phyloP scores from a whole-genome alignment of 2,113 vertebrate species.

The Toxostoma redivivum region DNA sequence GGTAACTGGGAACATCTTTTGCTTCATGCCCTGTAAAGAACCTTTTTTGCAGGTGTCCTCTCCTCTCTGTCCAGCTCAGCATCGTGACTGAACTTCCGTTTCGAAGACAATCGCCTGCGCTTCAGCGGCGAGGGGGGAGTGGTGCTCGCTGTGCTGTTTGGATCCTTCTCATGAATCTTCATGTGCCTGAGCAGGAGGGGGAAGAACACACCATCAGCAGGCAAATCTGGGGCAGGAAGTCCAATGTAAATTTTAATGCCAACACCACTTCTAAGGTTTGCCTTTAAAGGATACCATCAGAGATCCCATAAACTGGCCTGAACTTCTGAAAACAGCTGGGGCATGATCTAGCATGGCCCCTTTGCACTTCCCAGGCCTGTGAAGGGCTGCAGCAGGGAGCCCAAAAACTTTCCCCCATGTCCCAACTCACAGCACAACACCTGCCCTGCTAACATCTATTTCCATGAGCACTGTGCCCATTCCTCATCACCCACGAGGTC shows the following conservation, averaged over 20 bases:
- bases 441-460: not conserved
- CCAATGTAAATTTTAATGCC: not conserved
- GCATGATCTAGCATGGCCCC: accelerated
- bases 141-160: constrained; percentile 68
- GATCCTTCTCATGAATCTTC: constrained; percentile 98
- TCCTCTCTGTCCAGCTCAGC: constrained; percentile 81
- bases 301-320: not conserved
- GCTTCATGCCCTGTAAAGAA: not conserved
- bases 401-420: not conserved
- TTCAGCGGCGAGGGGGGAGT: constrained; percentile 87
- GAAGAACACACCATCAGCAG: not conserved
- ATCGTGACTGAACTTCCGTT: constrained; percentile 83
- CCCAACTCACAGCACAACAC: accelerated
- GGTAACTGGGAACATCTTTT: not conserved
- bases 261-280: not conserved
- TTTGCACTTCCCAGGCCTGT: accelerated
- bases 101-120: constrained; percentile 83
- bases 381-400: not conserved
- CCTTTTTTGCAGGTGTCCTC: constrained; percentile 87
- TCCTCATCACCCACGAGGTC: not conserved
- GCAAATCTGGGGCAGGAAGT: accelerated
- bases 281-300: not conserved
- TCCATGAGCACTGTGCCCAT: accelerated
- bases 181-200: constrained; percentile 82
- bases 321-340: not conserved